Evolutionary conservation across 1,140 invertebrate species (phyloP).

Genomic region (Zophobas atratus): DNA sequence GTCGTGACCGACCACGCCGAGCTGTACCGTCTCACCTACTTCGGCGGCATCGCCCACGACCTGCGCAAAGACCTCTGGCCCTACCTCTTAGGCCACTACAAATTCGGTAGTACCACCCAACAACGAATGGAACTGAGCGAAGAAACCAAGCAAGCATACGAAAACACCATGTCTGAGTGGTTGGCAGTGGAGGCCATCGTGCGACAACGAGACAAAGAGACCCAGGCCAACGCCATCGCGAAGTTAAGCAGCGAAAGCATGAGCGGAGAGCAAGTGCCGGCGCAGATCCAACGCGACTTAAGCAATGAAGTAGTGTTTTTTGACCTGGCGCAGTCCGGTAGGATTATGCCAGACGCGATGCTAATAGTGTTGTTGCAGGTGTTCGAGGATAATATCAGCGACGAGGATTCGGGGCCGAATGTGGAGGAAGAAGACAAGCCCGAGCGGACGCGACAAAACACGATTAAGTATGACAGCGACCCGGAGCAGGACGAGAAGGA

Average conservation of each 20-base stretch:
- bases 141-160: slow-evolving; percentile 81
- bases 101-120: slow-evolving; percentile 82
- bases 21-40: slow-evolving; percentile 88
- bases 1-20: slow-evolving; percentile 77
- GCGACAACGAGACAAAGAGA: slow-evolving; percentile 85
- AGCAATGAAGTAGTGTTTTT: slow-evolving; percentile 68
- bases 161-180: slow-evolving; percentile 95
- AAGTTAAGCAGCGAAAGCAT: slow-evolving; percentile 74
- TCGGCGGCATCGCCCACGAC: slow-evolving; percentile 86
- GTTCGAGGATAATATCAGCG: slow-evolving; percentile 73
- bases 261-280: slow-evolving; percentile 65
- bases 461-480: slow-evolving; percentile 69
- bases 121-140: slow-evolving; percentile 80
- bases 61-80: slow-evolving; percentile 92
- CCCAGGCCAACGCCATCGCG: slow-evolving; percentile 76
- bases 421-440: slow-evolving; percentile 69
- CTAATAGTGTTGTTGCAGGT: slow-evolving; percentile 64
- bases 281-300: slow-evolving; percentile 63
- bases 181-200: slow-evolving; percentile 94
- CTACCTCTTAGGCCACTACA: slow-evolving; percentile 90
- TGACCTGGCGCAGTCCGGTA: too few relatives aligned
- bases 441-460: slow-evolving; percentile 67
- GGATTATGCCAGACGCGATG: not conserved
- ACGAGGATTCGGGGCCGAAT: slow-evolving; percentile 72
- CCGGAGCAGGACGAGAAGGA: slow-evolving; percentile 66